phyloP scores from a whole-genome alignment of 2,888 invertebrate species.

The Ochropleura leucogaster region DNA sequence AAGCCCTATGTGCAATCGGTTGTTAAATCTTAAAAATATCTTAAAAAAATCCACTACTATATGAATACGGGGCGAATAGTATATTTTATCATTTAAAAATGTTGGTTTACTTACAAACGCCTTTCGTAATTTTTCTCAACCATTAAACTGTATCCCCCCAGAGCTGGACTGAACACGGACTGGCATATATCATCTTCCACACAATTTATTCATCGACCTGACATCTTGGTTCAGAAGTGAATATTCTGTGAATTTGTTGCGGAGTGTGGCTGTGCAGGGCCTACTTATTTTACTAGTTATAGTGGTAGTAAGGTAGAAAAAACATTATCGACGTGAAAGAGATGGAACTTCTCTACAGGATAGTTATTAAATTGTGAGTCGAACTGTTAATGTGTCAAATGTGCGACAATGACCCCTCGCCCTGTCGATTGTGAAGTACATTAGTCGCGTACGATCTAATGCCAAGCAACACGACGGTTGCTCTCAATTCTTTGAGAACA shows the following conservation, averaged over 20 bases:
- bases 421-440: conserved; percentile 48
- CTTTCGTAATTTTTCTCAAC: not conserved
- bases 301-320: too few relatives aligned
- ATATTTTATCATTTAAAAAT: not conserved
- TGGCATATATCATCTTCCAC: not conserved
- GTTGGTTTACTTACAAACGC: not conserved
- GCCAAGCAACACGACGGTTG: conserved; percentile 41
- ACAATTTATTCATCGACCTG: not conserved
- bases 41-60: not conserved
- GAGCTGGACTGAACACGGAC: too few relatives aligned
- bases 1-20: conserved; percentile 7
- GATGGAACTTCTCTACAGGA: not conserved
- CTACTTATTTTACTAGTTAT: too few relatives aligned
- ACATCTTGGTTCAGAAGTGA: not conserved
- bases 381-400: conserved; percentile 10
- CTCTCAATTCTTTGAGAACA: conserved; percentile 25
- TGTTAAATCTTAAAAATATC: not conserved
- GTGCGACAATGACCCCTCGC: conserved; percentile 18
- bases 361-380: not conserved
- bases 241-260: not conserved
- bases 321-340: not conserved
- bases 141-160: not conserved
- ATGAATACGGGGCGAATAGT: conserved; percentile 4
- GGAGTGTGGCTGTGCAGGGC: not conserved
- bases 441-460: conserved; percentile 14